These are phyloP conservation scores for Sminthurides bifidus DNA, from an alignment of 1,140 invertebrate species.

Conservation along the genomic window DNA sequence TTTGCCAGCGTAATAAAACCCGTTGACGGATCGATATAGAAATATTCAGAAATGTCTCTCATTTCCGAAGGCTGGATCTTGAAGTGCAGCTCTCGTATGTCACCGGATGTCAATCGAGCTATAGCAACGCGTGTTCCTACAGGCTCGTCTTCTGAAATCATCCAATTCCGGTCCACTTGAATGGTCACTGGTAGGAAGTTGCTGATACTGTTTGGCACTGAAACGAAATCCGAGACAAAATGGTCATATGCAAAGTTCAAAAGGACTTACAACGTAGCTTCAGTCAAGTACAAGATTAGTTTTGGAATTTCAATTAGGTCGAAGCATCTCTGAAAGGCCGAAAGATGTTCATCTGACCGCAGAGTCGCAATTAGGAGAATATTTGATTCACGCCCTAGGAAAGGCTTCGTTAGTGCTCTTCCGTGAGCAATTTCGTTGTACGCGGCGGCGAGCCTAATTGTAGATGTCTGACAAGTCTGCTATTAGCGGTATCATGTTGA, in stretches of 20 bases:
- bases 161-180: constrained; percentile 18
- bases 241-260: not conserved
- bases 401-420: too few relatives aligned
- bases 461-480: too few relatives aligned
- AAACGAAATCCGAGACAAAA: not conserved
- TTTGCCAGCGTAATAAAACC: constrained; percentile 58
- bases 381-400: too few relatives aligned
- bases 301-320: not conserved
- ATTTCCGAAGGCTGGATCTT: constrained; percentile 2
- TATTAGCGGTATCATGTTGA: too few relatives aligned
- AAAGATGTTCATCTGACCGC: too few relatives aligned
- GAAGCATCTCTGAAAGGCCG: too few relatives aligned
- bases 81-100: not conserved
- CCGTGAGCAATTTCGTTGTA: too few relatives aligned
- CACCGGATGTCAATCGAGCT: not conserved
- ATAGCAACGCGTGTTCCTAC: constrained; percentile 18
- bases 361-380: too few relatives aligned
- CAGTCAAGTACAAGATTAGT: not conserved
- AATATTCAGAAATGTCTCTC: constrained; percentile 34
- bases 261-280: not conserved
- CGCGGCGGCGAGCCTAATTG: too few relatives aligned
- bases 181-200: constrained; percentile 6
- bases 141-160: constrained; percentile 24
- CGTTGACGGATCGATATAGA: constrained; percentile 53
- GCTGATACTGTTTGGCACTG: constrained; percentile 5